Evolutionary conservation across 92 coral and sea anemone species (phyloP), one percentile per base, ranked within the genome.

Genomic region (Epizoanthus fatuus): DNA sequence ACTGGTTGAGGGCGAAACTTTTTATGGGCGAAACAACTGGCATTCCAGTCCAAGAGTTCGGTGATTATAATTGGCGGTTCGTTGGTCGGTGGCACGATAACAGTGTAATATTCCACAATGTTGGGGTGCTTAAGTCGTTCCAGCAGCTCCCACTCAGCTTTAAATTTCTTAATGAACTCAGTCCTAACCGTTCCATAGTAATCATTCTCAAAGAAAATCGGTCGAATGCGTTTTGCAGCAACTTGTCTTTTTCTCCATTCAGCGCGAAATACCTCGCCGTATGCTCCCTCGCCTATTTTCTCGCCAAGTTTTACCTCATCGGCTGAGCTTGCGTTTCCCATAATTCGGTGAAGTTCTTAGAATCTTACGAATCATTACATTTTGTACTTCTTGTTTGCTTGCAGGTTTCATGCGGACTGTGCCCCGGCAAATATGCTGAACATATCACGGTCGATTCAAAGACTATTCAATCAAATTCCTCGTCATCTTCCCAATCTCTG

Each of bases 141-240:
- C 71, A 94, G 88, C 7, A 94, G 68, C 64, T 90, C 93, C 98
- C 98, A 94, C 55, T 94, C 98, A 49, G 77, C 78, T 62, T 90
- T 81, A 63, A 86, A 85, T 51, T 84, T 84, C 16, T 81, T 81
- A 69, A 92, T 85, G 74, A 90, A 90, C 13, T 85, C 91, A 2
- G 65, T 76, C 47, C 93, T 74, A 3, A 79, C 63, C 38, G 73
- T 78, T 3, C 95, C 96, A 71, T 86, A 72, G 39, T 90, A 69
- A 39, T 91, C 93, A 11, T 78, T 71, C 9, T 94, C 94, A 84
- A 94, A 87, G 64, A 86, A 81, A 3, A 67, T 72, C 16, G 86
- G 62, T 39, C 91, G 95, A 85, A 94, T 82, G 15, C 92, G 79
- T 45, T 94, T 94, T 9, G 98, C 95, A n/a, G 98, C 98, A 12